phyloP scores from a whole-genome alignment of 2,797 vertebrate genomes.

The Pyrrhura leucotis region DNA sequence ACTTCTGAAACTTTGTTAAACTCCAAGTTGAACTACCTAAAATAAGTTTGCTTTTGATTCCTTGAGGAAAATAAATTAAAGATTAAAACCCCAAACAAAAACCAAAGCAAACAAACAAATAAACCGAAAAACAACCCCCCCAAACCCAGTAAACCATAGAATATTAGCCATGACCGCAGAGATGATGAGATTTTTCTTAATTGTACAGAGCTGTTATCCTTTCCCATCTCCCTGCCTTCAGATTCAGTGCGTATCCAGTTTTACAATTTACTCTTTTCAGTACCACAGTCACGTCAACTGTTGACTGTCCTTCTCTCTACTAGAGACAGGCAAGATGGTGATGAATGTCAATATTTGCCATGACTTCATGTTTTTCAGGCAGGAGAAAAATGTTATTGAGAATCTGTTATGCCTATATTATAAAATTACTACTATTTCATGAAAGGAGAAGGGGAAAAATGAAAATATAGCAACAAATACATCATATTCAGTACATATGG shows the following conservation, averaged over 20 bases:
- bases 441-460: not conserved
- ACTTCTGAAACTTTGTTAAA: not conserved
- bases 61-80: not conserved
- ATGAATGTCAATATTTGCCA: not conserved
- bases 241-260: not conserved
- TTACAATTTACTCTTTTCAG: not conserved
- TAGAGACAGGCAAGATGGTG: not conserved
- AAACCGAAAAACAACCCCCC: too few species aligned
- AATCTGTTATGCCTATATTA: not conserved
- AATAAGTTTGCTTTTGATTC: not conserved
- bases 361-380: not conserved
- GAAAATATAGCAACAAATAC: not conserved
- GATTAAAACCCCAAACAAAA: not conserved
- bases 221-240: not conserved
- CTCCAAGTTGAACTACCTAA: not conserved
- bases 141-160: not conserved
- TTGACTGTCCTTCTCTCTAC: not conserved
- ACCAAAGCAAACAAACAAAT: not conserved
- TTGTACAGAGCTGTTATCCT: not conserved
- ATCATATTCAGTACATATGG: not conserved
- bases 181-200: not conserved
- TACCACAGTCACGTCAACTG: not conserved
- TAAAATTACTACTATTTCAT: not conserved
- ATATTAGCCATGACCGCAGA: not conserved
- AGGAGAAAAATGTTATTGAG: not conserved